A percentile compares a stretch with the other conserved stretches of the same genome.
These are phyloP conservation scores for Regulus satrapa DNA, from an alignment of 2,113 vertebrate species.

Conservation along the genomic window DNA sequence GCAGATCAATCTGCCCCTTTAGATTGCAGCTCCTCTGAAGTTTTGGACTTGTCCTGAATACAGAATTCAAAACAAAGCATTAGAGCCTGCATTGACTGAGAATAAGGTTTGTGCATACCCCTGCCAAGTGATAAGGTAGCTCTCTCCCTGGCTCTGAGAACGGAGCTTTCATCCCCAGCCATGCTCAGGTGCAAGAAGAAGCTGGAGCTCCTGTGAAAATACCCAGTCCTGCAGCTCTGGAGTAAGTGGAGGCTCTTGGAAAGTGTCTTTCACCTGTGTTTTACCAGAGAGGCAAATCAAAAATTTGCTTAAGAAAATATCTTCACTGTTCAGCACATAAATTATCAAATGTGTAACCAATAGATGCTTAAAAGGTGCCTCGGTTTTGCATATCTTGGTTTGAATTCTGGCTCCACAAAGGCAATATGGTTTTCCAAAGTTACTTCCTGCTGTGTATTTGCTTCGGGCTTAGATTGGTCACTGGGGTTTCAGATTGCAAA, in stretches of 20 bases:
- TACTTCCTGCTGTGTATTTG: slow-evolving; percentile 36
- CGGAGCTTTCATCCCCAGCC: neutral
- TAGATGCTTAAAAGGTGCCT: neutral
- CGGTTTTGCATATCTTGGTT: neutral
- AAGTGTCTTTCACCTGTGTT: neutral
- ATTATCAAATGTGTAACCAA: neutral
- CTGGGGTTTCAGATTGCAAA: neutral
- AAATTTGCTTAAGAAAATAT: neutral
- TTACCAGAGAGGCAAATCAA: neutral
- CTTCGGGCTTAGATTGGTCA: neutral
- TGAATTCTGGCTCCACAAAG: neutral
- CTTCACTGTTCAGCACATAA: neutral
- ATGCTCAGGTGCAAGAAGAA: neutral
- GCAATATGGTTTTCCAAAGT: neutral
- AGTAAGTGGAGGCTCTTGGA: neutral
- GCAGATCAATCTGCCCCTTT: slow-evolving; percentile 1
- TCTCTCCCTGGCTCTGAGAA: slow-evolving; percentile 11
- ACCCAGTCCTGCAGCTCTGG: neutral
- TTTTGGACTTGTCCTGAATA: slow-evolving; percentile 8
- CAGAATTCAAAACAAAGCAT: neutral
- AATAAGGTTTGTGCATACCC: neutral
- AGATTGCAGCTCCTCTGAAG: neutral
- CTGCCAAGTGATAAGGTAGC: neutral
- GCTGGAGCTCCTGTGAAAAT: neutral
- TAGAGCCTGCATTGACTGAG: neutral